Percentiles rank a stretch among this genome's conserved stretches.
Conservation (phyloP, 2,797 vertebrate genomes). For the Margarornis squamiger region DNA sequence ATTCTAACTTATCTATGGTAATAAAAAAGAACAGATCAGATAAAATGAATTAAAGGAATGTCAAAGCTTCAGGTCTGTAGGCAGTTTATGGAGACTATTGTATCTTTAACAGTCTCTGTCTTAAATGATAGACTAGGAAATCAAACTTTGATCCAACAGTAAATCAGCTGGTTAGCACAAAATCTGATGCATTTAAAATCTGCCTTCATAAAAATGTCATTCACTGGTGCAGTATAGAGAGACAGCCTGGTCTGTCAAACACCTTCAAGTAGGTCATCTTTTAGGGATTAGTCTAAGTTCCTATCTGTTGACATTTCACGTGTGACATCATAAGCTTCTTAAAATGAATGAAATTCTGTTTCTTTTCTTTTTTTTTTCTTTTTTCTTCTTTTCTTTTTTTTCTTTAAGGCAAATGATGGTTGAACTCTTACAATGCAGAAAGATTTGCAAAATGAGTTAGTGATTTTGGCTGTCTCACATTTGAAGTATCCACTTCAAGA, state of each 20-base stretch:
- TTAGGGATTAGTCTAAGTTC: slow-evolving; percentile 62
- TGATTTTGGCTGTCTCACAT: neutral
- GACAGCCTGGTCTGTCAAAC: slow-evolving; percentile 31
- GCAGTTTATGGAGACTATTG: neutral
- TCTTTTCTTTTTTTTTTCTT: neutral
- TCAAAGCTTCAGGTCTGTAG: neutral
- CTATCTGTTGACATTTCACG: slow-evolving; percentile 64
- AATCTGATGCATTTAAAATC: slow-evolving; percentile 37
- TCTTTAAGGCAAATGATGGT: neutral
- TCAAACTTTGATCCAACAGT: neutral
- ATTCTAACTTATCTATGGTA: neutral
- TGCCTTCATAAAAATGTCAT: neutral
- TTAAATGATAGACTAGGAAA: neutral
- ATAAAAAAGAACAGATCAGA: slow-evolving; percentile 5
- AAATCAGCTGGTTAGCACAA: neutral
- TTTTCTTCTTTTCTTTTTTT: neutral
- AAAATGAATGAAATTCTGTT: slow-evolving; percentile 55
- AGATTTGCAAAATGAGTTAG: neutral
- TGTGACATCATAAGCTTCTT: slow-evolving; percentile 69
- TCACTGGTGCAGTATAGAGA: neutral
- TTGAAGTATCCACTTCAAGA: neutral
- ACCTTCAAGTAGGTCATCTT: slow-evolving; percentile 72
- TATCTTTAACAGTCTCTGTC: neutral
- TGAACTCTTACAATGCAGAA: slow-evolving; percentile 11
- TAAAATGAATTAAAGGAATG: neutral